Conservation (phyloP, 2,888 invertebrate species). For the Tholera decimalis region DNA sequence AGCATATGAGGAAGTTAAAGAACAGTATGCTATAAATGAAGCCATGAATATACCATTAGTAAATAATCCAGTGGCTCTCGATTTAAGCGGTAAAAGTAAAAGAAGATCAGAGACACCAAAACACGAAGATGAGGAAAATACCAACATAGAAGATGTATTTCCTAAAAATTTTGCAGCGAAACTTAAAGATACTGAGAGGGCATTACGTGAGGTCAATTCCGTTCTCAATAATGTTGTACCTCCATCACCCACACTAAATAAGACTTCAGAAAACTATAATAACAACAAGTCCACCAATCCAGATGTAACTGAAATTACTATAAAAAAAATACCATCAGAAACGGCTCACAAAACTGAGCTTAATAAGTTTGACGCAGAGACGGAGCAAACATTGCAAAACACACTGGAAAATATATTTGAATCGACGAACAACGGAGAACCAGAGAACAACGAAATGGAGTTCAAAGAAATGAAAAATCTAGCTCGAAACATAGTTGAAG, state of each 20-base stretch:
- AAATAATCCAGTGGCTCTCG: constrained; percentile 75
- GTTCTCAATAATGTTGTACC: constrained; percentile 69
- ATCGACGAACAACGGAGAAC: constrained; percentile 71
- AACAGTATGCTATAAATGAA: constrained; percentile 82
- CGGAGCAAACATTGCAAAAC: constrained; percentile 80
- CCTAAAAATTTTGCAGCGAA: constrained; percentile 79
- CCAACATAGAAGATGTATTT: constrained; percentile 70
- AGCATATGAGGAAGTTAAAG: constrained; percentile 78
- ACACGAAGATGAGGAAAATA: constrained; percentile 57
- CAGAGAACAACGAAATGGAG: constrained; percentile 80
- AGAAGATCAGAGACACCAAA: constrained; percentile 43
- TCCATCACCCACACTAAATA: constrained; percentile 8
- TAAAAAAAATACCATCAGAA: constrained; percentile 19
- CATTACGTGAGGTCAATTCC: constrained; percentile 76
- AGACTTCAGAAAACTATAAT: constrained; percentile 8
- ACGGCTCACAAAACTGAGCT: constrained; percentile 13
- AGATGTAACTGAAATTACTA: constrained; percentile 15
- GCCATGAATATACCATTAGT: constrained; percentile 81
- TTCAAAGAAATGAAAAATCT: constrained; percentile 85
- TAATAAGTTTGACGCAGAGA: constrained; percentile 74
- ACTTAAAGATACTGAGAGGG: constrained; percentile 81
- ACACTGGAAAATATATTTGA: constrained; percentile 80
- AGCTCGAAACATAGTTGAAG: constrained; percentile 84
- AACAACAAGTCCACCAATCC: constrained; percentile 5
- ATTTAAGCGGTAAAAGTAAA: constrained; percentile 70